phyloP scores from a whole-genome alignment of 2,888 invertebrate genomes.

The Lamellibrachia satsuma region DNA sequence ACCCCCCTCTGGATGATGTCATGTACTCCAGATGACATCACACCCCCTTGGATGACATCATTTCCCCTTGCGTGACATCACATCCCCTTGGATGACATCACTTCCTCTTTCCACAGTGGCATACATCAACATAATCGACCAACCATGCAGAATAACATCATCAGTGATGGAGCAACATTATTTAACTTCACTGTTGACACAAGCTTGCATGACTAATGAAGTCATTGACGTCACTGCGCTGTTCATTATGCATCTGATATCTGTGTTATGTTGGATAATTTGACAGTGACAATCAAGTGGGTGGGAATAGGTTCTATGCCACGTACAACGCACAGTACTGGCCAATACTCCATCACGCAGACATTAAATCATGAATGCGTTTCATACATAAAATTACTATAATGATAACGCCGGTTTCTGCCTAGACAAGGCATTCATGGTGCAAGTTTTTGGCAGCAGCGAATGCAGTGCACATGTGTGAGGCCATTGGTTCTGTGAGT shows the following conservation, averaged over 20 bases:
- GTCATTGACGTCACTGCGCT: background rate
- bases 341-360: background rate
- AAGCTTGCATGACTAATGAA: constrained; percentile 6
- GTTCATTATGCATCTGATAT: constrained; percentile 17
- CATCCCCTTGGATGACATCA: background rate
- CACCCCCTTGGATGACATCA: background rate
- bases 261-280: background rate
- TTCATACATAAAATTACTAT: background rate
- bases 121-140: background rate
- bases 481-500: too few relatives aligned
- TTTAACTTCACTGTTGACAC: constrained; percentile 11
- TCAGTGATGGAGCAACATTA: constrained; percentile 17
- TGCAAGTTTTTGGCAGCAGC: too few relatives aligned
- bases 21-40: background rate
- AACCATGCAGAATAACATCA: constrained; percentile 12
- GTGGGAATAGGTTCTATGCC: background rate
- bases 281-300: constrained; percentile 1
- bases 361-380: background rate
- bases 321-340: background rate
- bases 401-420: too few relatives aligned
- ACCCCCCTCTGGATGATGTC: background rate
- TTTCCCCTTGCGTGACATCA: background rate
- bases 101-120: background rate
- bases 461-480: too few relatives aligned
- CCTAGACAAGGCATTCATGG: too few relatives aligned